Evolutionary conservation across 2,888 invertebrate genomes (phyloP), one percentile per base, ranked within the genome.

Genomic region (Phengaris arion): DNA sequence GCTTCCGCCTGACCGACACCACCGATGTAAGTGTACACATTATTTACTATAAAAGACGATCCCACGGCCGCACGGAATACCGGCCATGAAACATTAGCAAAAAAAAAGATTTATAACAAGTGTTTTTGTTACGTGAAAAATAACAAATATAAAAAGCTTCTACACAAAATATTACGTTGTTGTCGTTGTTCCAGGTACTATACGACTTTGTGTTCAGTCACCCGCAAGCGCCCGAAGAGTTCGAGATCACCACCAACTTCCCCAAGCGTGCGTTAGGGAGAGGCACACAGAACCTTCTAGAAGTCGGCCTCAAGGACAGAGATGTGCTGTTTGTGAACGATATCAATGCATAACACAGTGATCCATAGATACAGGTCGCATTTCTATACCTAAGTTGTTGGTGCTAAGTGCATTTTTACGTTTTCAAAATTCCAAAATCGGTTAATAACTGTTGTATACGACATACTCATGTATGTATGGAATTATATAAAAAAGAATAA

Each of bases 131-230:
- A 35, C 2, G 35, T 35, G 35, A 2, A 35, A 35, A 6, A 74
- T 7, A 6, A 48, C 48, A 48, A 7, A 48, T 48, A 7, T 6
- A 48, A 48, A 48, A 48, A 48, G 48, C 48, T 48, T 48, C 48
- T 4, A 1, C 48, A 48, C 48, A 48, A 48, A 48, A 48, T 8
- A 8, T 48, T 48, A 48, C 48, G 8, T 48, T 7, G 8, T 64
- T 45, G 12, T 64, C 45, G 12, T 64, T 45, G 12, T 64, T 64
- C 6, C 93, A 99, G 98, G 97, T 97, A 86, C 95, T 99, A 79
- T 98, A 98, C 91, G 97, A 98, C 89, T 99, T 97, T 93, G 97
- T 99, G 80, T 98, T 99, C 92, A 98, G 98, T 86, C 98, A 99
- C 91, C 98, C 98, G 6, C 96, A 96, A 82, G 96, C 99, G 13